Percentiles rank a stretch among this genome's conserved stretches.
Evolutionary conservation across 2,113 vertebrate genomes (phyloP).

Genomic region (Trogon surrucura): DNA sequence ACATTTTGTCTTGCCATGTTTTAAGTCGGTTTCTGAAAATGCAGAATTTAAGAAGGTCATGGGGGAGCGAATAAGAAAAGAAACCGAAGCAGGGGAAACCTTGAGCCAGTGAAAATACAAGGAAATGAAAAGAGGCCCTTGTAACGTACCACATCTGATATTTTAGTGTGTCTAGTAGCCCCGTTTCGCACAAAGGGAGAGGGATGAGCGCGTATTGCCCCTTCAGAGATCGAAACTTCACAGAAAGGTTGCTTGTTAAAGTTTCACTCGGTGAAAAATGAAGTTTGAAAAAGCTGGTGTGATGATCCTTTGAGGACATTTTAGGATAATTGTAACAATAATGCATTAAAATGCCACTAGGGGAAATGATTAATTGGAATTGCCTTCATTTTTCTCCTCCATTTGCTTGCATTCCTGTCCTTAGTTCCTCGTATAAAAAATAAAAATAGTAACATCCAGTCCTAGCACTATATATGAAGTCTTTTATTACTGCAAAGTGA

Average conservation of each 20-base stretch:
- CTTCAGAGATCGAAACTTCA: not conserved
- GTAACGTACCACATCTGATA: not conserved
- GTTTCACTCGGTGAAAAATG: conserved; percentile 78
- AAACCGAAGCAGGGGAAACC: not conserved
- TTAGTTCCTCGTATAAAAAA: conserved; percentile 54
- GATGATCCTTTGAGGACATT: conserved; percentile 71
- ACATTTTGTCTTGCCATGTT: not conserved
- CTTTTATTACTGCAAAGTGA: conserved; percentile 68
- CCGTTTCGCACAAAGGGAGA: not conserved
- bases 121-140: not conserved
- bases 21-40: not conserved
- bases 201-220: not conserved
- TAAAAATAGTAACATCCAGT: conserved; percentile 43
- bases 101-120: not conserved
- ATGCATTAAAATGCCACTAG: conserved; percentile 81
- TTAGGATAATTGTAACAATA: conserved; percentile 80
- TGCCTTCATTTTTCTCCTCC: conserved; percentile 75
- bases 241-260: conserved; percentile 53
- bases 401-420: conserved; percentile 63
- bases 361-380: conserved; percentile 80
- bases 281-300: conserved; percentile 53
- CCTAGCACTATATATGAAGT: conserved; percentile 34
- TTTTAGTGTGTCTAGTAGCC: not conserved
- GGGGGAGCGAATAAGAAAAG: not conserved
- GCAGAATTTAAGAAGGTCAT: not conserved